Percentiles rank a stretch among this genome's conserved stretches.
phyloP scores from a whole-genome alignment of 1,140 invertebrate genomes.

The Nasonia vitripennis region DNA sequence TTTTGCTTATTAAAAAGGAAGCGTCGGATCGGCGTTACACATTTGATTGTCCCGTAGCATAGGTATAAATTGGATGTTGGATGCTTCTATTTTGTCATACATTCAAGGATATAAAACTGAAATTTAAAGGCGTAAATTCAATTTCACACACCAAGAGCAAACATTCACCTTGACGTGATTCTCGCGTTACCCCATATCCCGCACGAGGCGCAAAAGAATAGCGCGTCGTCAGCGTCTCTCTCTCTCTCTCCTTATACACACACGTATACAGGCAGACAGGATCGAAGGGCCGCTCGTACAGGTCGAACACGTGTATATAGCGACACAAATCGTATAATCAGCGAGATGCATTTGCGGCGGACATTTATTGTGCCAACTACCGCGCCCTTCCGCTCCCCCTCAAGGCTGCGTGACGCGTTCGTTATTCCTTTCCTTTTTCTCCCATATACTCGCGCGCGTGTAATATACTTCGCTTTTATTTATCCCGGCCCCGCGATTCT shows the following conservation, averaged over 20 bases:
- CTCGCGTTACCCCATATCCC: background rate
- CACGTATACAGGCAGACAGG: too few relatives aligned
- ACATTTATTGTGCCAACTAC: conserved; percentile 65
- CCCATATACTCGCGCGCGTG: background rate
- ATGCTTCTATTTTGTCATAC: too few relatives aligned
- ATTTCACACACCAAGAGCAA: too few relatives aligned
- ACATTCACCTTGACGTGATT: background rate
- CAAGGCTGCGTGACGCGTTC: conserved; percentile 59
- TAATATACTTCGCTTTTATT: background rate
- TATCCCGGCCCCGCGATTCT: conserved; percentile 1
- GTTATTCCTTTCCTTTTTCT: conserved; percentile 42
- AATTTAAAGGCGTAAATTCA: too few relatives aligned
- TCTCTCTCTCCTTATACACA: background rate
- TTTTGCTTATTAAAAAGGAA: background rate
- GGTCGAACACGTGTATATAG: background rate
- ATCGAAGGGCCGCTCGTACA: conserved; percentile 36
- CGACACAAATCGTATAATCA: conserved; percentile 67
- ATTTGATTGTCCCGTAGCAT: too few relatives aligned
- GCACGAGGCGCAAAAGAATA: background rate
- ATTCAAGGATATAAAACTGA: too few relatives aligned
- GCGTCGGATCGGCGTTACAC: too few relatives aligned
- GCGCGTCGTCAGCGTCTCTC: background rate
- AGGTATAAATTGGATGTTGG: too few relatives aligned
- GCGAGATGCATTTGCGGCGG: conserved; percentile 68
- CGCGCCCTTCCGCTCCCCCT: conserved; percentile 69